Conservation (phyloP, 2,797 vertebrate genomes). For the Lepidocolaptes lacrymiger region DNA sequence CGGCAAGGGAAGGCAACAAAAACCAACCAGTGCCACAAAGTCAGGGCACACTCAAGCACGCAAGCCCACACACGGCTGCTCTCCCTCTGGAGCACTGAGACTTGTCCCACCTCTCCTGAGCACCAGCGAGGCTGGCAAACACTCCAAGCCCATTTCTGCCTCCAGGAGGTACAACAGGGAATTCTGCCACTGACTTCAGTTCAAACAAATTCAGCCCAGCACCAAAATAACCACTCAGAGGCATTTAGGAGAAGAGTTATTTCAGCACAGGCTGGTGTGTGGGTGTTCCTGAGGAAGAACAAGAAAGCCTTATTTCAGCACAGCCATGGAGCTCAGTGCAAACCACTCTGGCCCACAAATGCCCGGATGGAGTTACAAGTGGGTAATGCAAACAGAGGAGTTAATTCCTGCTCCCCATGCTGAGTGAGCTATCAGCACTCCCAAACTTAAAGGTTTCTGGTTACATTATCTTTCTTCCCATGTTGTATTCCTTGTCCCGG, state of each 20-base stretch:
- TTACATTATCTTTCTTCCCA: neutral
- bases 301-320: conserved; percentile 46
- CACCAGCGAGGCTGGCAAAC: neutral
- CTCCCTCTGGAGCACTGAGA: neutral
- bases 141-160: neutral
- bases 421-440: neutral
- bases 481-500: neutral
- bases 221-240: neutral
- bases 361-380: neutral
- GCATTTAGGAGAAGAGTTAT: conserved; percentile 18
- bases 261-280: neutral
- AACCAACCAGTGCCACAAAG: fast-evolving
- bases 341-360: neutral
- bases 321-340: neutral
- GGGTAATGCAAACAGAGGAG: neutral
- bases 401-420: neutral
- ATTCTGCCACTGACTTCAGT: neutral
- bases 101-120: neutral
- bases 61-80: neutral
- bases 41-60: neutral
- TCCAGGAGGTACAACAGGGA: neutral
- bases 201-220: neutral
- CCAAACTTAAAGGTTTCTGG: neutral
- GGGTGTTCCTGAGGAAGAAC: conserved; percentile 43
- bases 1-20: neutral